phyloP scores from a whole-genome alignment of 2,113 vertebrate genomes.

The Nettapus auritus region DNA sequence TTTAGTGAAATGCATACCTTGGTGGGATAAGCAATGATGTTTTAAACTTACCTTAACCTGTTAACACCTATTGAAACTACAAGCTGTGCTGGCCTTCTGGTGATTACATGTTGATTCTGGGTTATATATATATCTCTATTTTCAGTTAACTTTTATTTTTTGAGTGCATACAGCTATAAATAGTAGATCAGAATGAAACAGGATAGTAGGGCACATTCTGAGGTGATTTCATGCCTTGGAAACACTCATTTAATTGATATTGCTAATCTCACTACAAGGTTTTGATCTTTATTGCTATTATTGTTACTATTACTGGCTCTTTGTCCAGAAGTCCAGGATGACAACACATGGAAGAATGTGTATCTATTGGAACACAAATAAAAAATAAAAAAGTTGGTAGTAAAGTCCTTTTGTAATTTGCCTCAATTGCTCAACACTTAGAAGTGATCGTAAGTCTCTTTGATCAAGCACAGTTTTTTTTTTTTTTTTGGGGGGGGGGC shows the following conservation, averaged over 20 bases:
- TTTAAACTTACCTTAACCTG: background rate
- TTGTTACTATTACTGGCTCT: background rate
- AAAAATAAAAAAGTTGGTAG: background rate
- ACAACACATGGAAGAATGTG: background rate
- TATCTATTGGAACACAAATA: background rate
- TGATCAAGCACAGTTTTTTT: background rate
- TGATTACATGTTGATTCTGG: background rate
- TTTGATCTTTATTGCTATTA: background rate
- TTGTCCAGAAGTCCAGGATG: background rate
- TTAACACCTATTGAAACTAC: background rate
- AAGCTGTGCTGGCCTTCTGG: background rate
- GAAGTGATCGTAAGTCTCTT: background rate
- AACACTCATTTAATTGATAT: background rate
- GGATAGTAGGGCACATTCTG: background rate
- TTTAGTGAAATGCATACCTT: background rate
- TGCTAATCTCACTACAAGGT: background rate
- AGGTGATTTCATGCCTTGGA: background rate
- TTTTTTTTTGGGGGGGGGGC: background rate
- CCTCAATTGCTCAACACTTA: background rate
- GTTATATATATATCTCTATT: background rate
- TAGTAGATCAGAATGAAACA: background rate
- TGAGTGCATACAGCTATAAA: background rate
- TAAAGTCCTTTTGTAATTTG: background rate
- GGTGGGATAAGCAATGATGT: background rate
- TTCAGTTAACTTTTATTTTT: background rate